phyloP scores from a whole-genome alignment of 1,140 invertebrate genomes.

The Bombus pascuorum region DNA sequence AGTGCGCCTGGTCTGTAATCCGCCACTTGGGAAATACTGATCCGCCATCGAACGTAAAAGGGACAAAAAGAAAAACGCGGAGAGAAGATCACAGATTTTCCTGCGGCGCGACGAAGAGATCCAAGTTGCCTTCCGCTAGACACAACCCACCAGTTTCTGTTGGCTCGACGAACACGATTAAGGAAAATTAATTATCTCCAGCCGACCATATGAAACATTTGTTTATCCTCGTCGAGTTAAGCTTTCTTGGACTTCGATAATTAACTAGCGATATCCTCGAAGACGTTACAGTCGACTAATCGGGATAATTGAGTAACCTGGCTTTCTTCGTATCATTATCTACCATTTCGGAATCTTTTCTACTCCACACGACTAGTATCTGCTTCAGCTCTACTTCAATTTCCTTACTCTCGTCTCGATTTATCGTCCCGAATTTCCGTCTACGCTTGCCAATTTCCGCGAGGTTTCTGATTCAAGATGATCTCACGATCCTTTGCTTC shows the following conservation, averaged over 20 bases:
- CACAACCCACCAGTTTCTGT: too few relatives aligned
- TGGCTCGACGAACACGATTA: background rate
- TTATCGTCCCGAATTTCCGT: background rate
- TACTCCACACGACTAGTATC: background rate
- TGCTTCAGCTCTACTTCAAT: background rate
- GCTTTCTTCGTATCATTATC: background rate
- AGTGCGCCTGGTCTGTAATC: background rate
- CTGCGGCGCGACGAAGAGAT: background rate
- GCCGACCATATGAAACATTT: background rate
- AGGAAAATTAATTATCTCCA: slow-evolving; percentile 7
- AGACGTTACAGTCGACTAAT: background rate
- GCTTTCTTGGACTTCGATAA: background rate
- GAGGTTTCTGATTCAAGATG: too few relatives aligned
- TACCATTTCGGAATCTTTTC: too few relatives aligned
- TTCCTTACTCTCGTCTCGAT: background rate
- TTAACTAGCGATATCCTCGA: background rate
- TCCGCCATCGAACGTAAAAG: background rate
- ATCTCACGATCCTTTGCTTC: background rate
- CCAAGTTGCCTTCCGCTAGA: too few relatives aligned
- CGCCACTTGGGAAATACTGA: slow-evolving; percentile 9
- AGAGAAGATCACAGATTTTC: background rate
- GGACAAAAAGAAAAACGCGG: background rate
- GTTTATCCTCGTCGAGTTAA: background rate
- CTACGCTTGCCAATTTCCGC: background rate
- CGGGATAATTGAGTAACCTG: slow-evolving; percentile 2